Base-by-base conservation (phyloP, 2,113 vertebrate species). In the Xenopus borealis region DNA sequence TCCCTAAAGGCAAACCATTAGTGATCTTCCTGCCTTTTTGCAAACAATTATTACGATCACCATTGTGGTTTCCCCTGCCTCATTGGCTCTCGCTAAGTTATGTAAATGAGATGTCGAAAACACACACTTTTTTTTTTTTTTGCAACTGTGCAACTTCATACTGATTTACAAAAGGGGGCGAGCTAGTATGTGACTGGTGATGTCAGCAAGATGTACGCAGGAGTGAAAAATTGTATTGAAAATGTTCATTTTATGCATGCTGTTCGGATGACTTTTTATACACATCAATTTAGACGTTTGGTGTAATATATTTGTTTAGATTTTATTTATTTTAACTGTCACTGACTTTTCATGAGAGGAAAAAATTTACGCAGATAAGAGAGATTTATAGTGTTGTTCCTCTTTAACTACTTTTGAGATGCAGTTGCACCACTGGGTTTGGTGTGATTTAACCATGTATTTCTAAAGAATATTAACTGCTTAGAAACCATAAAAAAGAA, bases 31-130 rank as follows among this genome's bases (percentile, higher is more conserved):
- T 95, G 94, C 92, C 94, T 95, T 94, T 95, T 92, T 94, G 90
- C 96, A 95, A 98, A 97, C 95, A 97, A 94, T 97, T 96, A 98
- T 98, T 96, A 97, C 92, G 94, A 96, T 96, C 96, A 94, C 93
- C 93, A 95, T 92, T 93, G 92, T 95, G 94, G 91, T 89, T 95
- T 88, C 92, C 91, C 87, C 93, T 97, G 97, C 95, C 96, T 99
- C 97, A 98, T 98, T 99, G 96, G 95, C 95, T 99, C 98, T 97
- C 94, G 93, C 95, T 97, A 98, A 99, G 98, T 96, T 99, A 99
- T 99, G 96, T 94, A 98, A 99, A 99, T 98, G 92, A 98, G 94
- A 96, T 95, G 94, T 93, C 94, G 92, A 96, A 97, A 98, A 97
- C 91, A 98, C 96, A 98, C 94, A 97, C 89, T 96, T 95, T 67